Evolutionary conservation across 2,888 invertebrate species (phyloP).

Genomic region (Yponomeuta sedellus): DNA sequence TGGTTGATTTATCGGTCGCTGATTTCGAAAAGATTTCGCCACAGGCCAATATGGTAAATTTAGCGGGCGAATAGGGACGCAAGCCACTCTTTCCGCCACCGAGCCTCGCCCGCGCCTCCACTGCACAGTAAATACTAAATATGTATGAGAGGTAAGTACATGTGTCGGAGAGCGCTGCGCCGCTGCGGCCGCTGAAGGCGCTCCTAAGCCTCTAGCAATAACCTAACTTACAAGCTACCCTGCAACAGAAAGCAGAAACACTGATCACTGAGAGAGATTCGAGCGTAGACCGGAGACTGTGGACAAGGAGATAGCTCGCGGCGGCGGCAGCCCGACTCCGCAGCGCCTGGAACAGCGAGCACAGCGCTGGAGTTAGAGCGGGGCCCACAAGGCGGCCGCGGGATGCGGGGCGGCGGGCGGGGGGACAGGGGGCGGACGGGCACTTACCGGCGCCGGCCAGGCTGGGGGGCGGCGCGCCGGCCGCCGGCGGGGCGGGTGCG

Average conservation of each 20-base stretch:
- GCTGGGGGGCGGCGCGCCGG: constrained; percentile 22
- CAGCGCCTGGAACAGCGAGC: constrained; percentile 29
- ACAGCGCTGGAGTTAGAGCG: constrained; percentile 20
- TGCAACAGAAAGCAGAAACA: constrained; percentile 74
- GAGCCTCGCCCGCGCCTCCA: constrained; percentile 30
- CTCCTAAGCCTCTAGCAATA: constrained; percentile 41
- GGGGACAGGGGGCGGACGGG: background rate
- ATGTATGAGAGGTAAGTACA: constrained; percentile 9
- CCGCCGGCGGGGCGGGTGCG: constrained; percentile 22
- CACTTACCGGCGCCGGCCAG: constrained; percentile 12
- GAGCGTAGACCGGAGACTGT: constrained; percentile 1
- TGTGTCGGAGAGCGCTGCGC: constrained; percentile 22
- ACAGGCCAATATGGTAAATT: background rate
- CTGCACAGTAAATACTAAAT: background rate
- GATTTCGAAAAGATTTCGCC: background rate
- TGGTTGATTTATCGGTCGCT: too few species aligned
- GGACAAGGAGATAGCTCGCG: constrained; percentile 28
- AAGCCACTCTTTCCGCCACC: constrained; percentile 24
- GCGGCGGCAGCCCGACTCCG: constrained; percentile 22
- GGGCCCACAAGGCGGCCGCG: constrained; percentile 18
- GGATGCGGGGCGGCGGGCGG: constrained; percentile 1
- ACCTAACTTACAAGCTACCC: constrained; percentile 71
- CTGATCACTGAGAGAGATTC: constrained; percentile 54
- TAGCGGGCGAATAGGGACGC: background rate
- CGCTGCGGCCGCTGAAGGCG: constrained; percentile 32